Conservation (phyloP, 2,113 vertebrate species). For the Hoplias malabaricus region DNA sequence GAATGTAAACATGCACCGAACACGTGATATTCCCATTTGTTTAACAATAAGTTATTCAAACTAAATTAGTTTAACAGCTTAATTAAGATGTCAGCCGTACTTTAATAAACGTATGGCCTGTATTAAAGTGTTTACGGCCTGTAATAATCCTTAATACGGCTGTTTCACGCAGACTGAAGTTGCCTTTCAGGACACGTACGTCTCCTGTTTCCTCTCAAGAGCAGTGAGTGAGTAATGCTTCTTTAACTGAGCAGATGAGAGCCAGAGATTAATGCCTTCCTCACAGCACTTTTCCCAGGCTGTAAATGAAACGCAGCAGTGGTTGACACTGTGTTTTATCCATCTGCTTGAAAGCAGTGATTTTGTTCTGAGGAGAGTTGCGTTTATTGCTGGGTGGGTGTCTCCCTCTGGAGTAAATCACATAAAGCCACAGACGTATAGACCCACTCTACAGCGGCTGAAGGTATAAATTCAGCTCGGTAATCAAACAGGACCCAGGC, state of each 20-base stretch:
- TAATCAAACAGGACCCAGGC: conserved; percentile 52
- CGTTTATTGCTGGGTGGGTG: conserved; percentile 4
- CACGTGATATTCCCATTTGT: too few relatives aligned
- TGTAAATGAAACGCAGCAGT: conserved; percentile 43
- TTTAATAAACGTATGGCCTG: too few relatives aligned
- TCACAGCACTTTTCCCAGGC: conserved; percentile 19
- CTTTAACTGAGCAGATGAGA: not conserved
- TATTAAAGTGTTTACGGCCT: not conserved
- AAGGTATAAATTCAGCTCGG: conserved; percentile 54
- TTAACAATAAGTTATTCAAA: too few relatives aligned
- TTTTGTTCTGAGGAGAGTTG: conserved; percentile 15
- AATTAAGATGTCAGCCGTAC: too few relatives aligned
- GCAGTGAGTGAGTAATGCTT: not conserved
- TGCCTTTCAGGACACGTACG: not conserved
- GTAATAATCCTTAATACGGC: not conserved
- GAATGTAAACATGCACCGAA: too few relatives aligned
- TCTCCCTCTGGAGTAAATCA: conserved; percentile 55
- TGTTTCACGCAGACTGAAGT: not conserved
- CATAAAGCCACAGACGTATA: conserved; percentile 31
- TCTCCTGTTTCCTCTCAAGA: not conserved
- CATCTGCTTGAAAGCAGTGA: conserved; percentile 49
- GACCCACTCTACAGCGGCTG: conserved; percentile 5
- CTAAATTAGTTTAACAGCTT: too few relatives aligned
- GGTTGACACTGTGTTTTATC: conserved; percentile 39
- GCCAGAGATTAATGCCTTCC: conserved; percentile 38